Evolutionary conservation across 2,113 vertebrate genomes (phyloP).

Genomic region (Naja naja): DNA sequence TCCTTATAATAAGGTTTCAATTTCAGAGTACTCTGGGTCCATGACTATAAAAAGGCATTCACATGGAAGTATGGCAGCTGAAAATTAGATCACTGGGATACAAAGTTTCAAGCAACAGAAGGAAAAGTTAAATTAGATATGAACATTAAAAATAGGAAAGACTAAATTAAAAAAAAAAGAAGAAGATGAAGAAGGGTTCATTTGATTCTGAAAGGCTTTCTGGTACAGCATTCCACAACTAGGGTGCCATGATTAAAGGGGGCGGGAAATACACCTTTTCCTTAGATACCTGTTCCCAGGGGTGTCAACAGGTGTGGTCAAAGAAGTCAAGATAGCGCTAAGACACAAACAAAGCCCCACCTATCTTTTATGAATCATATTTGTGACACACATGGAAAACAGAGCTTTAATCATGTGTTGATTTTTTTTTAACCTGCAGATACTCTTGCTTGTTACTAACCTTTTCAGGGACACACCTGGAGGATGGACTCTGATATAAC

Average conservation of each 20-base stretch:
- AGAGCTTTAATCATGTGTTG: background rate
- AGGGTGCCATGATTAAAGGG: background rate
- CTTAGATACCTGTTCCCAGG: background rate
- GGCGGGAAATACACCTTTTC: background rate
- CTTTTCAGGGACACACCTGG: too few species aligned
- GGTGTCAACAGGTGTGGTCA: background rate
- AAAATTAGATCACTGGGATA: background rate
- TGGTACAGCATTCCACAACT: background rate
- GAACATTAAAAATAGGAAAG: background rate
- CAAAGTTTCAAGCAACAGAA: background rate
- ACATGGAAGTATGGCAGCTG: background rate
- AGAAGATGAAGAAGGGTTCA: background rate
- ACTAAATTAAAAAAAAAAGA: background rate
- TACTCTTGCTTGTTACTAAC: background rate
- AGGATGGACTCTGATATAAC: too few species aligned
- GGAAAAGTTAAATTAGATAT: background rate
- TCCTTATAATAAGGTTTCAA: background rate
- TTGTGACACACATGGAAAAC: background rate
- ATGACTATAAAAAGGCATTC: background rate
- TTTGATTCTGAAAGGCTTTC: background rate
- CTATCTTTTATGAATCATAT: background rate
- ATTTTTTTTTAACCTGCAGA: background rate
- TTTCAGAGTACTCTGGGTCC: background rate
- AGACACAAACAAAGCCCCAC: background rate
- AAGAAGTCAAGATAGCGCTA: background rate